Base-by-base conservation (phyloP, 2,888 invertebrate species). In the Ichneumoninae sp. region DNA sequence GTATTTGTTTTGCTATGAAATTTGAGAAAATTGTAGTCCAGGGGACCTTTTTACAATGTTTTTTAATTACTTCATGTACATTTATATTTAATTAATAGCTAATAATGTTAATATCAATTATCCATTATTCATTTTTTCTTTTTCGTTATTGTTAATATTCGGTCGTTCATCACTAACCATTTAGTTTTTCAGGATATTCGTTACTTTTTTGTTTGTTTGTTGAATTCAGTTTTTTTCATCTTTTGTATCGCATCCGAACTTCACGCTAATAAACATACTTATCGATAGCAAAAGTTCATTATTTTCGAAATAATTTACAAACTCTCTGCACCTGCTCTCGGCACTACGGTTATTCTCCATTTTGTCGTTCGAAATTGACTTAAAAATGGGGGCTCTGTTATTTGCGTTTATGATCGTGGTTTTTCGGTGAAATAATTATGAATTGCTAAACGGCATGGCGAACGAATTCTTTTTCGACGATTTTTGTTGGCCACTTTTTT, bases 271-370 rank as follows among this genome's bases (percentile, higher is more conserved):
- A 87, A 89, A 87, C 85, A 84, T 90, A 87, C 86, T 86, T 86
- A 88, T 72, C 88, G 89, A 90, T 89, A 89, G 90, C 90, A 90
- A 90, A 90, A 89, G 86, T 88, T 88, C 85, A 75, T 81, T 62
- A 62, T 62, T 62, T 87, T 85, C 80, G 86, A 86, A 90, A 88
- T 88, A 88, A 89, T 90, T 88, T 89, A 90, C 88, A 85, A 80
- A 82, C 54, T 75, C 75, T 81, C 62, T 19, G 66, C n/a, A 54
- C 33, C 30, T 54, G 44, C 22, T 71, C 68, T 62, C 77, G 72
- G 40, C 60, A 50, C 69, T 22, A 36, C 52, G 30, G 65, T 65
- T 16, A 57, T 62, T 62, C 7, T 62, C 36, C 57, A 26, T 54
- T 33, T 60, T 60, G 47, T 36, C 22, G 54, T 44, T n/a, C 22